Evolutionary conservation across 1,140 invertebrate genomes (phyloP), one percentile per base, ranked within the genome.

Genomic region (Trichomalopsis sarcophagae): DNA sequence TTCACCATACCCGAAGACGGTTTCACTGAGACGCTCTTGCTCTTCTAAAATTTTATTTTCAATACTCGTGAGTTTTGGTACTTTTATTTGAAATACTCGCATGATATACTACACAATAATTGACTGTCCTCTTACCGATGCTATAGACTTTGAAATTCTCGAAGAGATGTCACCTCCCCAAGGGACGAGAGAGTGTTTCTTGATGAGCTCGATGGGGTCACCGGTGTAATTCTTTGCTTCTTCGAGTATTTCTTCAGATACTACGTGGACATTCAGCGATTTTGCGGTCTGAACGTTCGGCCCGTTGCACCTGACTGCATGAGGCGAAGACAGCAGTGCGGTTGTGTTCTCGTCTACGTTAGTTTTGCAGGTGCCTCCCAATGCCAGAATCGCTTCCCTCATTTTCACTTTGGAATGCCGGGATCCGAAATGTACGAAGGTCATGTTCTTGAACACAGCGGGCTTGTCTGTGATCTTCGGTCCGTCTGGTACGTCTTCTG

Each of bases 171-270:
- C 96, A 21, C 95, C 95, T 10, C 97, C 97, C 97, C 97, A 98
- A 80, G 95, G 92, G n/a, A 95, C 96, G 84, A 98, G 96, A 84
- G 94, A 96, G 89, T 96, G 96, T 88, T 96, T 95, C 50, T 94
- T 94, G 66, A 98, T 95, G 44, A 95, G 93, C 30, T 95, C 91
- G 5, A 96, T 92, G 36, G 95, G 94, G 14, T 94, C 89, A 27
- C 94, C 90, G 0, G 91, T 91, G 85, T 94, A 94, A 7, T 94
- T 90, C 85, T 95, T 94, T 0, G 96, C 95, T 84, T 94, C 92
- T 86, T 97, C 95, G 1, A 99, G 88, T 90, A 98, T 98, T 73
- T 95, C 95, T 90, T 96, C 95, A 36, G 96, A 94, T 7, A 98
- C 94, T 85, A 98, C 96, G 91, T 97, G 97, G 87, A 99, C 95